Conservation (phyloP, 2,113 vertebrate genomes). For the Tachycineta bicolor region DNA sequence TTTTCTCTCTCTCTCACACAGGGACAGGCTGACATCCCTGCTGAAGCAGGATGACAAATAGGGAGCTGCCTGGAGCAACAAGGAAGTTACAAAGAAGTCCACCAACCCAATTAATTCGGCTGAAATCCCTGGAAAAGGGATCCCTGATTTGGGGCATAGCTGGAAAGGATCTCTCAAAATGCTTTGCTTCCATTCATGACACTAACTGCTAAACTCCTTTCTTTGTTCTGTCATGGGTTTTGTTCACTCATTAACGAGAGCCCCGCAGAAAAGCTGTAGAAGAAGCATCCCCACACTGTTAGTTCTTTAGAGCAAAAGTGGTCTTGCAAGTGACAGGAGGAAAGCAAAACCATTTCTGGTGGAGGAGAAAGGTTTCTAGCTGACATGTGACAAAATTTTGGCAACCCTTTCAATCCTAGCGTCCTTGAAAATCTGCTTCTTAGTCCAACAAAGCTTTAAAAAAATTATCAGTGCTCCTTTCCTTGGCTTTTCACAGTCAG, state of each 20-base stretch:
- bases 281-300: not conserved
- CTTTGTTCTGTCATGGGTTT: not conserved
- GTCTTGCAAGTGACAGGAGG: not conserved
- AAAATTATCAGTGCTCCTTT: not conserved
- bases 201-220: not conserved
- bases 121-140: not conserved
- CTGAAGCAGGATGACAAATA: not conserved
- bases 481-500: conserved; percentile 14
- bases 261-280: not conserved
- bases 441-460: not conserved
- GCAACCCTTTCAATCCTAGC: not conserved
- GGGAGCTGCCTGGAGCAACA: not conserved
- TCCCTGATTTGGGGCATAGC: not conserved
- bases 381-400: not conserved
- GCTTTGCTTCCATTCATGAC: accelerated
- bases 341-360: not conserved
- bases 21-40: not conserved
- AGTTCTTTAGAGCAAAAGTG: not conserved
- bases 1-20: not conserved
- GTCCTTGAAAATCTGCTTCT: conserved; percentile 38
- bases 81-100: not conserved
- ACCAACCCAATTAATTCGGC: not conserved
- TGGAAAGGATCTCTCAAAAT: not conserved
- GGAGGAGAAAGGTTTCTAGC: not conserved
- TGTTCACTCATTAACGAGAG: not conserved